phyloP scores from a whole-genome alignment of 2,797 vertebrate species.

The Sebastes diploproa region DNA sequence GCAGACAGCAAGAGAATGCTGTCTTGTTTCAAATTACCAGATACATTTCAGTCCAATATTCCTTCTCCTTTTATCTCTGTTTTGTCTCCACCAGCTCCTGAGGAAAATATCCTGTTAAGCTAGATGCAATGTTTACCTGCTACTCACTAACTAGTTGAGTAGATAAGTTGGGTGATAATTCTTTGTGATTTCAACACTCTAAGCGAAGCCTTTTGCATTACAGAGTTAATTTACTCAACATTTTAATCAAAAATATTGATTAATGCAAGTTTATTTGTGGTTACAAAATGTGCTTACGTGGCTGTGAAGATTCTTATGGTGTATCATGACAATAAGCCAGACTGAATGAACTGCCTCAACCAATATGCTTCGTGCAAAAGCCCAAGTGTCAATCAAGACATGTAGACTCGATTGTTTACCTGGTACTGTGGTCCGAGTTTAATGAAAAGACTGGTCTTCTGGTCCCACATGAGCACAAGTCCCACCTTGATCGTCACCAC shows the following conservation, averaged over 20 bases:
- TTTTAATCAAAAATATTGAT: neutral
- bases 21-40: neutral
- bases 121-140: neutral
- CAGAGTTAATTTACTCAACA: neutral
- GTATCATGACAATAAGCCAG: neutral
- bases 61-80: neutral
- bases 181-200: neutral
- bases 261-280: neutral
- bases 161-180: neutral
- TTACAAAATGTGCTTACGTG: neutral
- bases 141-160: neutral
- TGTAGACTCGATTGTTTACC: slow-evolving; percentile 70
- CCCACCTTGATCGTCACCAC: slow-evolving; percentile 84
- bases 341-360: neutral
- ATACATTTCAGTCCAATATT: neutral
- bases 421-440: slow-evolving; percentile 85
- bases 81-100: neutral
- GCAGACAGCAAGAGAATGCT: neutral
- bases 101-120: neutral
- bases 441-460: slow-evolving; percentile 90
- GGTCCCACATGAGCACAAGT: slow-evolving; percentile 91
- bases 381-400: neutral
- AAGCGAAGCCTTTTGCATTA: neutral
- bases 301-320: neutral
- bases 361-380: neutral